Conservation (phyloP, 2,797 vertebrate genomes). For the Argyrosomus regius region DNA sequence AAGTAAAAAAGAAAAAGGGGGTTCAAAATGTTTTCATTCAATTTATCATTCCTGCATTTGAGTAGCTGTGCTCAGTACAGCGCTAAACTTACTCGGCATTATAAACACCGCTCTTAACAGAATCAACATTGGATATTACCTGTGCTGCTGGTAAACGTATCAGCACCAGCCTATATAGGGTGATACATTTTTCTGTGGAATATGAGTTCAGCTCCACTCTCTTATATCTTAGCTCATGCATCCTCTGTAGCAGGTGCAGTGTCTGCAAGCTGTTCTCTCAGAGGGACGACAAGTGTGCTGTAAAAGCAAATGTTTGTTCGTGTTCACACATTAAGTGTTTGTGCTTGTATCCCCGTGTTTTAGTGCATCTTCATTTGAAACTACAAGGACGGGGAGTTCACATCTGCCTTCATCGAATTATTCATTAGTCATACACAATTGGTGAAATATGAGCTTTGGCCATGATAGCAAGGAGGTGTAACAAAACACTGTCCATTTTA, state of each 20-base stretch:
- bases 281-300: background rate
- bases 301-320: constrained; percentile 9
- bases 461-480: constrained; percentile 18
- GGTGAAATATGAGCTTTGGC: constrained; percentile 50
- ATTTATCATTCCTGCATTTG: background rate
- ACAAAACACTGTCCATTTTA: constrained; percentile 35
- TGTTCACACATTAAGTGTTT: constrained; percentile 20
- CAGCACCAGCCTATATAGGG: background rate
- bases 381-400: constrained; percentile 32
- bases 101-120: background rate
- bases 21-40: no score
- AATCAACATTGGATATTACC: background rate
- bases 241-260: constrained; percentile 14
- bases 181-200: background rate
- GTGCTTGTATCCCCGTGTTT: background rate
- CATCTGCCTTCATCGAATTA: constrained; percentile 53
- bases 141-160: background rate
- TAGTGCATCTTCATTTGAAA: constrained; percentile 26
- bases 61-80: background rate
- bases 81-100: background rate
- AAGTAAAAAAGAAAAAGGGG: background rate
- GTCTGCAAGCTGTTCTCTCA: constrained; percentile 27
- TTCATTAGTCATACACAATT: constrained; percentile 60
- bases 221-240: background rate
- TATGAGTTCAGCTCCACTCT: background rate